Evolutionary conservation across 53 echinoderm and acorn worm species (phyloP).

Genomic region (Actinopyga echinites): DNA sequence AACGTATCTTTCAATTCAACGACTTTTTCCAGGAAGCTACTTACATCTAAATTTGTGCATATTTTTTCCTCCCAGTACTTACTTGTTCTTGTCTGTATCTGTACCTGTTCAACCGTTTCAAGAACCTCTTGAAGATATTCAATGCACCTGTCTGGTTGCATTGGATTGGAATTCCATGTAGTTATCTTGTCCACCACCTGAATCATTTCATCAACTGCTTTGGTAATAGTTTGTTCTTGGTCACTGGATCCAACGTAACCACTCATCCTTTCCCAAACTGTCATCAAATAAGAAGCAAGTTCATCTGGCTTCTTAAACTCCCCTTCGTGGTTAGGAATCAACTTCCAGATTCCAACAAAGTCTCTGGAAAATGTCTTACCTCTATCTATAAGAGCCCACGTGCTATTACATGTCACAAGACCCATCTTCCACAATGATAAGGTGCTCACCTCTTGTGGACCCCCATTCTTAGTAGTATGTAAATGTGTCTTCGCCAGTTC

Average conservation of each 20-base stretch:
- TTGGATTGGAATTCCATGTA: conserved; percentile 4
- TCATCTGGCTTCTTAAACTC: conserved; percentile 20
- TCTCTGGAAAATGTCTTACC: conserved; percentile 39
- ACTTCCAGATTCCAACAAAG: conserved; percentile 43
- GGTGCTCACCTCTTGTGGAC: conserved; percentile 37
- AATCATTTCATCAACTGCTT: conserved; percentile 6
- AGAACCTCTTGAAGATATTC: conserved; percentile 32
- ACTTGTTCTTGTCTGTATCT: conserved; percentile 27
- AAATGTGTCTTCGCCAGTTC: conserved; percentile 30
- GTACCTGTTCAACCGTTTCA: neutral
- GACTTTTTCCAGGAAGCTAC: conserved; percentile 6
- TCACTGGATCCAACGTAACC: neutral
- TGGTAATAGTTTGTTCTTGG: neutral
- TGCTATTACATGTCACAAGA: conserved; percentile 44
- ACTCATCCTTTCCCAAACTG: conserved; percentile 31
- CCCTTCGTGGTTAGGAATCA: conserved; percentile 39
- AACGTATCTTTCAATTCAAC: conserved; percentile 5
- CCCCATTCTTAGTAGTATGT: conserved; percentile 39
- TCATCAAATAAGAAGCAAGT: conserved; percentile 14
- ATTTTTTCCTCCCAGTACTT: conserved; percentile 31
- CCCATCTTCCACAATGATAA: conserved; percentile 49
- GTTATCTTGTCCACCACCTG: neutral
- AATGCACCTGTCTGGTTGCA: neutral
- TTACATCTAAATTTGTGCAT: conserved; percentile 8
- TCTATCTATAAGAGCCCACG: conserved; percentile 54